Percentiles rank a stretch among this genome's conserved stretches.
Evolutionary conservation across 2,113 vertebrate genomes (phyloP).

Genomic region (Amia ocellicauda): DNA sequence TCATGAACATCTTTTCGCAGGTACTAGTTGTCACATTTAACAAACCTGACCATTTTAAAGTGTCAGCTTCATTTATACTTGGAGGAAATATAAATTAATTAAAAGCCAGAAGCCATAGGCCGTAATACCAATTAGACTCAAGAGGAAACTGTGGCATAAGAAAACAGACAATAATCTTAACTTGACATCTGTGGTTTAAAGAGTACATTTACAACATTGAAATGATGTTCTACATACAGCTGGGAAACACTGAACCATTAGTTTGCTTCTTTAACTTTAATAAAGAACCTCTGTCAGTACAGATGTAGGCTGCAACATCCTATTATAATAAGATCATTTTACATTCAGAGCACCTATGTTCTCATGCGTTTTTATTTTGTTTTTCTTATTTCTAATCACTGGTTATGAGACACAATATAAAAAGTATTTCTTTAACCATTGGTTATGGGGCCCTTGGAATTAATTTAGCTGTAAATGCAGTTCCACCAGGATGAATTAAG

Average conservation of each 20-base stretch:
- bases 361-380: no score
- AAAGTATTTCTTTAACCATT: no score
- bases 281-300: conserved; percentile 47
- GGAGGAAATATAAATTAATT: conserved; percentile 30
- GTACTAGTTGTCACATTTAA: conserved; percentile 18
- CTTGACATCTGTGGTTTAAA: conserved; percentile 34
- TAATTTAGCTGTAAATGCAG: neutral
- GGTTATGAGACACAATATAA: no score
- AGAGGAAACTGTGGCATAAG: conserved; percentile 31
- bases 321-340: neutral
- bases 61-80: conserved; percentile 4
- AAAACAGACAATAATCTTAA: conserved; percentile 32
- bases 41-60: conserved; percentile 15
- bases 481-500: neutral
- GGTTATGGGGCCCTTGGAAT: neutral
- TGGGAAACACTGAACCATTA: conserved; percentile 44
- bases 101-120: conserved; percentile 23
- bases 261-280: conserved; percentile 49
- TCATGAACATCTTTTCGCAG: conserved; percentile 21
- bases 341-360: neutral
- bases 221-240: conserved; percentile 40
- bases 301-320: conserved; percentile 38
- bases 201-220: conserved; percentile 44
- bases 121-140: conserved; percentile 33
- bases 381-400: no score